Conservation (phyloP, 2,888 invertebrate genomes). For the Drosophila pegasa region DNA sequence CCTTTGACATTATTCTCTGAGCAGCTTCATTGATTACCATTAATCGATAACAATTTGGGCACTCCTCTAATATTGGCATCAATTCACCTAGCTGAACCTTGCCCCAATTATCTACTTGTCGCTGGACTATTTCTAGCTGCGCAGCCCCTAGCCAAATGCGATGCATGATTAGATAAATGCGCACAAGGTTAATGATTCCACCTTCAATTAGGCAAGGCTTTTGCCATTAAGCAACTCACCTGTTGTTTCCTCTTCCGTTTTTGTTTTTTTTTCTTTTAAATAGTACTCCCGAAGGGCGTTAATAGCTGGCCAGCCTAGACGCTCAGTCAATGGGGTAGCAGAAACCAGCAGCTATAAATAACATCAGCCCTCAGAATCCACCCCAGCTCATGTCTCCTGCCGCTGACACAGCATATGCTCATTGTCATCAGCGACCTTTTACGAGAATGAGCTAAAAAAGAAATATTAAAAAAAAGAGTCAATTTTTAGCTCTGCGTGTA, state of each 20-base stretch:
- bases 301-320: not conserved
- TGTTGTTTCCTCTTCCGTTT: not conserved
- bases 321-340: conserved; percentile 21
- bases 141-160: conserved; percentile 13
- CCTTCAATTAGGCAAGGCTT: conserved; percentile 38
- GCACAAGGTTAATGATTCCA: conserved; percentile 51
- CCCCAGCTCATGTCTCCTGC: not conserved
- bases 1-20: not conserved
- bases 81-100: conserved; percentile 36
- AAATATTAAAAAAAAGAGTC: not conserved
- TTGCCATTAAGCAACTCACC: conserved; percentile 10
- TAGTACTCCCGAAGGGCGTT: conserved; percentile 20
- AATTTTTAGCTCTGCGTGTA: conserved; percentile 6
- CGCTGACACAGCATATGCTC: conserved; percentile 16
- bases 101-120: conserved; percentile 1
- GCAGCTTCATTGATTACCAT: not conserved
- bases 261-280: conserved; percentile 14
- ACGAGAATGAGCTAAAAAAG: not conserved
- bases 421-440: conserved; percentile 27
- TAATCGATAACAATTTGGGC: not conserved
- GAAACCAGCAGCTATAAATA: conserved; percentile 37
- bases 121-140: conserved; percentile 37
- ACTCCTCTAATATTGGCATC: conserved; percentile 7
- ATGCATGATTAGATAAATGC: conserved; percentile 54
- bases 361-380: conserved; percentile 2